phyloP scores from a whole-genome alignment of 2,888 invertebrate genomes.

The Leptopilina drosophilae region DNA sequence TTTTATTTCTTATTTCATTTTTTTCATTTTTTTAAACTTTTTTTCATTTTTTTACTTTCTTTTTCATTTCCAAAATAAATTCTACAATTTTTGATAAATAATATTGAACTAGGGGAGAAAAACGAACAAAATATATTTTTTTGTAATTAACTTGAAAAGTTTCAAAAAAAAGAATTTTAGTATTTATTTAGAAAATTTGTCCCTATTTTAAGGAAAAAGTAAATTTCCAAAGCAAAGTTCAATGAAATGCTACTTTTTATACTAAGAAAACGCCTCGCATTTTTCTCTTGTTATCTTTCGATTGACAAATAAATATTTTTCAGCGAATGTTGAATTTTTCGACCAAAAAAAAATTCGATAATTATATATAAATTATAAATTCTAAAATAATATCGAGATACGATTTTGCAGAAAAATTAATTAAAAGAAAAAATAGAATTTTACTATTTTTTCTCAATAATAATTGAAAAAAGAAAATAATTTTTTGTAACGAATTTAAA shows the following conservation, averaged over 20 bases:
- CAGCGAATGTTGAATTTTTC: background rate
- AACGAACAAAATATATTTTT: background rate
- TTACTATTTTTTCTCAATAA: too few relatives aligned
- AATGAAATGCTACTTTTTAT: slow-evolving; percentile 4
- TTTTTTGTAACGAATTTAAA: too few relatives aligned
- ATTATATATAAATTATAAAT: background rate
- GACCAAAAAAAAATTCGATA: background rate
- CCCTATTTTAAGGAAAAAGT: background rate
- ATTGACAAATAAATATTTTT: slow-evolving; percentile 1
- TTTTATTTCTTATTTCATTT: too few relatives aligned
- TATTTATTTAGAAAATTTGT: background rate
- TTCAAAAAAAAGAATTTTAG: background rate
- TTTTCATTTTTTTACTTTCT: too few relatives aligned
- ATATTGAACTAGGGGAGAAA: background rate
- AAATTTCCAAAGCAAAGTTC: background rate
- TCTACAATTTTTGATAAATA: background rate
- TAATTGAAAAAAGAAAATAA: too few relatives aligned
- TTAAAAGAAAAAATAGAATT: too few relatives aligned
- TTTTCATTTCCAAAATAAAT: background rate
- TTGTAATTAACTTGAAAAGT: background rate
- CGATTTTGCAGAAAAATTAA: too few relatives aligned
- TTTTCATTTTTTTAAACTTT: too few relatives aligned
- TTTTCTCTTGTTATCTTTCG: background rate
- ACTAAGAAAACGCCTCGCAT: slow-evolving; percentile 5
- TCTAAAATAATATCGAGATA: too few relatives aligned